Percentiles rank a stretch among this genome's conserved stretches.
These are phyloP conservation scores for Colossoma macropomum DNA, from an alignment of 2,113 vertebrate genomes.

Conservation along the genomic window DNA sequence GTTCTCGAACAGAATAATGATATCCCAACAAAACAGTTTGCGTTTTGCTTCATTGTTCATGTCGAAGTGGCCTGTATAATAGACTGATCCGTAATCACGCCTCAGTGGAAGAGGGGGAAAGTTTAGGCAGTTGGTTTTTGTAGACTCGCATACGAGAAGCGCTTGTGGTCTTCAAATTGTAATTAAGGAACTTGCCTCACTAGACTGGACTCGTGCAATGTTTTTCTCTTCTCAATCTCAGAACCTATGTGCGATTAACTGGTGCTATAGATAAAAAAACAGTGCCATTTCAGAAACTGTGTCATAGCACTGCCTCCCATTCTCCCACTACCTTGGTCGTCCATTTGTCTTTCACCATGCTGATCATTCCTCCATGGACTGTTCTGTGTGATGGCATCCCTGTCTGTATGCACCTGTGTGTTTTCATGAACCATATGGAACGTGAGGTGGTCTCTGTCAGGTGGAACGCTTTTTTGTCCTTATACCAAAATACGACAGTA, in stretches of 20 bases:
- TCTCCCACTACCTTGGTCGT: constrained; percentile 51
- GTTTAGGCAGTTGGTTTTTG: constrained; percentile 17
- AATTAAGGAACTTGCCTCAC: constrained; percentile 67
- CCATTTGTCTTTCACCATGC: constrained; percentile 54
- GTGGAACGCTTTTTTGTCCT: constrained; percentile 14
- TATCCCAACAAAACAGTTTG: constrained; percentile 22
- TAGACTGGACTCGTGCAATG: constrained; percentile 74
- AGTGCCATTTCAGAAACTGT: constrained; percentile 73
- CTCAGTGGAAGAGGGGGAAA: constrained; percentile 18
- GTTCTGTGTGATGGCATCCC: constrained; percentile 21
- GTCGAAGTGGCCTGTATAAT: constrained; percentile 19
- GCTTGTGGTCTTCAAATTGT: constrained; percentile 52
- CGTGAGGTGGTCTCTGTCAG: constrained; percentile 53
- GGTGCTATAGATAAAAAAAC: constrained; percentile 79
- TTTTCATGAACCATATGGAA: constrained; percentile 59
- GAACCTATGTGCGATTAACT: constrained; percentile 80
- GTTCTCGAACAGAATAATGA: constrained; percentile 64
- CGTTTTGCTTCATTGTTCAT: constrained; percentile 17
- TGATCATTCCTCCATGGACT: constrained; percentile 60
- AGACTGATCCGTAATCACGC: constrained; percentile 16
- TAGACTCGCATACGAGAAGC: constrained; percentile 47
- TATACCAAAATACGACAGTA: constrained; percentile 25
- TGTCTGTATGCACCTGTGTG: constrained; percentile 46
- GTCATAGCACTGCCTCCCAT: constrained; percentile 73
- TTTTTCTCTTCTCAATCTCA: constrained; percentile 86